Conservation (phyloP, 1,140 invertebrate genomes). For the Marisa cornuarietis region DNA sequence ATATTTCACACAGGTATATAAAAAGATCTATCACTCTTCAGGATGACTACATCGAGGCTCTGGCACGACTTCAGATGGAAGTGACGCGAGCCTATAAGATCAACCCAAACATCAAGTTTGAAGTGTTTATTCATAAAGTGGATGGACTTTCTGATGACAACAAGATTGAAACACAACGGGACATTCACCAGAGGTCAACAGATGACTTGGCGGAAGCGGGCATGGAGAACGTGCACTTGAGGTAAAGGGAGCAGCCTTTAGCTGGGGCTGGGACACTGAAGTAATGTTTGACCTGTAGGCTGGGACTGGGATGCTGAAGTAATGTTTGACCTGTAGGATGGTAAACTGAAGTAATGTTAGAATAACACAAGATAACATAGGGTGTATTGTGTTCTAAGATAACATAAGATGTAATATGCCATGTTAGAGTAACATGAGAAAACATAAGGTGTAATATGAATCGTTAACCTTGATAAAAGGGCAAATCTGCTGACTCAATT, state of each 20-base stretch:
- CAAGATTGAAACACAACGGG: constrained; percentile 97
- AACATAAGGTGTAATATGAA: no score
- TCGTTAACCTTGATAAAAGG: no score
- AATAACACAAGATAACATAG: no score
- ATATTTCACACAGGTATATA: neutral
- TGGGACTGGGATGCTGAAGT: no score
- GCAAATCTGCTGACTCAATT: no score
- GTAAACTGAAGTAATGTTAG: no score
- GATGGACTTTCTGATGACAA: constrained; percentile 98
- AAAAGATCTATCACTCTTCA: constrained; percentile 63
- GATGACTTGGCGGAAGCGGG: constrained; percentile 93
- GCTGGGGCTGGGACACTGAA: no score
- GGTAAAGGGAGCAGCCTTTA: constrained; percentile 42
- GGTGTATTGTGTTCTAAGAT: no score
- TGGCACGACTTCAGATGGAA: constrained; percentile 90
- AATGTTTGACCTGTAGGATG: no score
- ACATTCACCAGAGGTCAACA: constrained; percentile 96
- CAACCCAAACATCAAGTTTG: constrained; percentile 96
- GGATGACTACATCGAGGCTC: constrained; percentile 96
- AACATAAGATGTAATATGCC: no score
- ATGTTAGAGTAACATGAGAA: no score
- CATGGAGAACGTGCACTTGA: constrained; percentile 68
- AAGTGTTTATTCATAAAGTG: constrained; percentile 98
- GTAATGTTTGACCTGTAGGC: no score
- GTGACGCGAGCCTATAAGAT: constrained; percentile 96